Evolutionary conservation across 2,888 invertebrate species (phyloP).

Genomic region (Alentia gelatinosa): DNA sequence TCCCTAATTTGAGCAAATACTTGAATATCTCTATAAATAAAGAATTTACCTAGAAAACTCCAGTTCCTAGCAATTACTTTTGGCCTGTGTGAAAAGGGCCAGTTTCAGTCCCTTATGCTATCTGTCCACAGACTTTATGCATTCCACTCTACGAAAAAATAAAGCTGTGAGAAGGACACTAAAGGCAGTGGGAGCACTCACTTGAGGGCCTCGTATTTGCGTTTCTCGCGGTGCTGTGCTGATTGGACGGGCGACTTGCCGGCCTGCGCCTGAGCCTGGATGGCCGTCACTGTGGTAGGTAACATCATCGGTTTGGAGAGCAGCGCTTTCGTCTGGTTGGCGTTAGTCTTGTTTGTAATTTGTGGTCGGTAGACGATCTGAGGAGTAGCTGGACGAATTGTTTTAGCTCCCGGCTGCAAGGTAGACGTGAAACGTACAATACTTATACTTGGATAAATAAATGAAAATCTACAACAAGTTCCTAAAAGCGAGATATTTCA

Average conservation of each 20-base stretch:
- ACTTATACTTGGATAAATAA: too few relatives aligned
- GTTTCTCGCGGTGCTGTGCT: constrained; percentile 69
- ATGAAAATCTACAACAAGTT: too few relatives aligned
- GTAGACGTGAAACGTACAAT: too few relatives aligned
- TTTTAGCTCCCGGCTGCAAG: not conserved
- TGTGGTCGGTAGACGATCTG: constrained; percentile 12
- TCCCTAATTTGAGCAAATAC: too few relatives aligned
- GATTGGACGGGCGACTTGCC: constrained; percentile 24
- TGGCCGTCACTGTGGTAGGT: constrained; percentile 79
- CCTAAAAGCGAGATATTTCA: too few relatives aligned
- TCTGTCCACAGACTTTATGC: too few relatives aligned
- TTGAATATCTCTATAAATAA: too few relatives aligned
- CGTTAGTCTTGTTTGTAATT: not conserved
- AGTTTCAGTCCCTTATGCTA: too few relatives aligned
- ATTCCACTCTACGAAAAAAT: not conserved
- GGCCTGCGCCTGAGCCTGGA: constrained; percentile 58
- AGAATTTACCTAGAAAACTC: too few relatives aligned
- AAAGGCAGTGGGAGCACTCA: constrained; percentile 66
- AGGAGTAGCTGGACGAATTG: not conserved
- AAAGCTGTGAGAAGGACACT: too few relatives aligned
- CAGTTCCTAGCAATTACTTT: too few relatives aligned
- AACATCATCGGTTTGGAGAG: constrained; percentile 57
- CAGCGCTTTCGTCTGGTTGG: constrained; percentile 13
- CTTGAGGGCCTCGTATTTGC: constrained; percentile 77
- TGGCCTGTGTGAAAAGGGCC: too few relatives aligned